Percentiles rank a stretch among this genome's conserved stretches.
These are phyloP conservation scores for Adoxophyes honmai DNA, from an alignment of 1,140 invertebrate species.

Conservation along the genomic window DNA sequence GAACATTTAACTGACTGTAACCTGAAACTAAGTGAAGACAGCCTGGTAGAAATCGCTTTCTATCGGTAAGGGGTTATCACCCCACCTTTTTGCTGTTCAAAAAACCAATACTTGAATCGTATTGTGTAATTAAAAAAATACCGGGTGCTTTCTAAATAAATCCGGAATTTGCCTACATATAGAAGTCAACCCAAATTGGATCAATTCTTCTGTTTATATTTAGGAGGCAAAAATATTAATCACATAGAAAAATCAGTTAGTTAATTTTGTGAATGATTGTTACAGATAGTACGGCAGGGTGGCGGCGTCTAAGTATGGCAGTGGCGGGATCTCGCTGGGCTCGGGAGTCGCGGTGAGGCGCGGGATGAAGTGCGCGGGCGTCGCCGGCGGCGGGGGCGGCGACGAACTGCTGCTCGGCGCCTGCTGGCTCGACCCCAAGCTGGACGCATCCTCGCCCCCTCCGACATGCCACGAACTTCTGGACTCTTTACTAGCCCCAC, in stretches of 20 bases:
- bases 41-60: too few species aligned
- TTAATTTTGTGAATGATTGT: constrained; percentile 29
- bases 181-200: too few species aligned
- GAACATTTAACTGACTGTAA: too few species aligned
- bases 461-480: constrained; percentile 58
- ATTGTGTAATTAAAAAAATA: too few species aligned
- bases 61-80: too few species aligned
- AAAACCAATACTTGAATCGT: too few species aligned
- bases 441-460: constrained; percentile 58
- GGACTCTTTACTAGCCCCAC: constrained; percentile 81
- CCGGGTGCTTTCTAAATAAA: too few species aligned
- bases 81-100: too few species aligned
- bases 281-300: constrained; percentile 64
- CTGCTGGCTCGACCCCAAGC: constrained; percentile 77
- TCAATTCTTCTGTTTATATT: too few species aligned
- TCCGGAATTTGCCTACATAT: too few species aligned
- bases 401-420: constrained; percentile 78
- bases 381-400: constrained; percentile 43
- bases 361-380: constrained; percentile 64
- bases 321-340: constrained; percentile 60
- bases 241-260: background rate
- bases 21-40: too few species aligned
- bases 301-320: constrained; percentile 74
- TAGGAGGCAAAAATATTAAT: too few species aligned
- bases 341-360: constrained; percentile 62